Base-by-base conservation (phyloP, 2,113 vertebrate species). In the Sylvilagus bachmani region DNA sequence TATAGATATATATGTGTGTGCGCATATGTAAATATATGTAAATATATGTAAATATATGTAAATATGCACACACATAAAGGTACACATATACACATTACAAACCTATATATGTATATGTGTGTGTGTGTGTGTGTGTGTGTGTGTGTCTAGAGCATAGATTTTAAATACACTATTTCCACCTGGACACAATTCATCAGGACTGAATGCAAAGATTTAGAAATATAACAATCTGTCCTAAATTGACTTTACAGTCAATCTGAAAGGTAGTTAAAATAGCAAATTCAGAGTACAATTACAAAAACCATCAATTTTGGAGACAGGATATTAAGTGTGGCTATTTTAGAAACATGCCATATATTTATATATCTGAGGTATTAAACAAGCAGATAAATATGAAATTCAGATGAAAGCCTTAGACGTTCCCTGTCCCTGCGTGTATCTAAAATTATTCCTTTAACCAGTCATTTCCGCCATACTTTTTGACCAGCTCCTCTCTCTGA, bases 151-250 rank as follows among this genome's bases (percentile, higher is more conserved):
- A 29, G n/a, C 81, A 79, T 3, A 77, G 33, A 66, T 74, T 79
- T 96, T 78, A 86, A 88, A 81, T 75, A 53, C 6, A 71, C 21
- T 29, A 80, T 87, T 88, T 92, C 77, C 80, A 83, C 10, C 71
- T 29, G 70, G 25, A 83, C 66, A 92, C 4, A 92, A 82, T 22
- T 66, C 75, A 24, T 58, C 31, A 83, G 25, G 83, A 93, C 22
- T 70, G 94, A 38, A 79, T 66, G 55, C 29, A 82, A 77, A 84
- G 22, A 49, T 89, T 95, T 73, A 44, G 81, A 91, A 88, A 62
- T 55, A 14, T 67, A 75, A 44, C 25, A 91, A 27, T 75, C 73
- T 25, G 89, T 74, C 91, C 81, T 83, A 92, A 25, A 74, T n/a
- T 55, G 31, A 69, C 78, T 51, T 81, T 84, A 93, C 5, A 85